Evolutionary conservation across 2,113 vertebrate species (phyloP).

Genomic region (Danio rerio): GRCz12tu NC_133191.1:20065501-20066000

Average conservation of each 20-base stretch:
- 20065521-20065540: slow-evolving; percentile 29
- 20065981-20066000: too few species aligned
- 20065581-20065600: slow-evolving; percentile 28
- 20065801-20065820: too few species aligned
- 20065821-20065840: too few species aligned
- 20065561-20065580: slow-evolving; percentile 33
- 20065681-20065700: background rate
- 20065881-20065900: too few species aligned
- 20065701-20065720: background rate
- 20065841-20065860: too few species aligned
- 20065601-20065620: slow-evolving; percentile 26
- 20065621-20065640: slow-evolving; percentile 13
- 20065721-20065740: background rate
- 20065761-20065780: background rate
- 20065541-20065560: slow-evolving; percentile 6
- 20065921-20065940: too few species aligned
- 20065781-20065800: background rate
- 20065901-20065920: too few species aligned
- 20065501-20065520: slow-evolving; percentile 33
- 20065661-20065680: slow-evolving; percentile 1
- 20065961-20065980: too few species aligned
- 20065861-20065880: too few species aligned
- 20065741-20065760: background rate
- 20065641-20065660: slow-evolving; percentile 10
- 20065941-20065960: too few species aligned